Evolutionary conservation across 2,888 invertebrate species (phyloP).

Genomic region (Tiphia femorata): DNA sequence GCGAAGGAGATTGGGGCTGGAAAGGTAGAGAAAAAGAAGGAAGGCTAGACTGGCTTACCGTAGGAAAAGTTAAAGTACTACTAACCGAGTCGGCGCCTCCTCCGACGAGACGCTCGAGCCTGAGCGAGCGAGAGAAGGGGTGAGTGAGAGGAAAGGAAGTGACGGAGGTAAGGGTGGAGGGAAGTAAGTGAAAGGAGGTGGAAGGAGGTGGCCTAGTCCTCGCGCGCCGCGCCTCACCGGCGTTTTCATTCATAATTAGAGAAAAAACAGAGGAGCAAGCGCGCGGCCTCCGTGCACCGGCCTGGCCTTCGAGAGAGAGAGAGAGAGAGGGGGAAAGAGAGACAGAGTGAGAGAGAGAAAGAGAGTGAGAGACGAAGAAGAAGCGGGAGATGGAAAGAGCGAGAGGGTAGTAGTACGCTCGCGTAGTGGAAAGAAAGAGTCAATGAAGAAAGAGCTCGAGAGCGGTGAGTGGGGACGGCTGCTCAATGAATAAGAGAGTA

Average conservation of each 20-base stretch:
- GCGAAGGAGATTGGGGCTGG: slow-evolving; percentile 12
- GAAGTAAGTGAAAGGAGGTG: not conserved
- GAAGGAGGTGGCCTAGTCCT: slow-evolving; percentile 5
- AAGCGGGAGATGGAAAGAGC: slow-evolving; percentile 17
- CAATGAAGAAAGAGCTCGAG: slow-evolving; percentile 67
- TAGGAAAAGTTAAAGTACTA: slow-evolving; percentile 47
- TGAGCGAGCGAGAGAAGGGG: no score
- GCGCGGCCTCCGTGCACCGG: slow-evolving; percentile 26
- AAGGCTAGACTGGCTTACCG: slow-evolving; percentile 10
- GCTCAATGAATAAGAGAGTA: slow-evolving; percentile 67
- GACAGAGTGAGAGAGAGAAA: slow-evolving; percentile 30
- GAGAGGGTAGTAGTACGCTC: slow-evolving; percentile 55
- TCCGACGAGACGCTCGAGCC: slow-evolving; percentile 4
- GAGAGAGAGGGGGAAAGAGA: slow-evolving; percentile 22
- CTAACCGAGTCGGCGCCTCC: slow-evolving; percentile 13
- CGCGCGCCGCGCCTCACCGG: slow-evolving; percentile 30
- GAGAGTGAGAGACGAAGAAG: slow-evolving; percentile 15
- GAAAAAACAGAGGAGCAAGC: slow-evolving; percentile 62
- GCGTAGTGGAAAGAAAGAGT: slow-evolving; percentile 69
- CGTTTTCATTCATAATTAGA: slow-evolving; percentile 69
- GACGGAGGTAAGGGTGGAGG: slow-evolving; percentile 14
- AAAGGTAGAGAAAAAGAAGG: slow-evolving; percentile 15
- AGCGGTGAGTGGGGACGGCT: slow-evolving; percentile 41
- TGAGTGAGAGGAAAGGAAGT: not conserved
- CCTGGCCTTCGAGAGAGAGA: slow-evolving; percentile 10